Percentiles rank a stretch among this genome's conserved stretches.
These are phyloP conservation scores for Rhea pennata DNA, from an alignment of 2,113 vertebrate genomes.

Conservation along the genomic window DNA sequence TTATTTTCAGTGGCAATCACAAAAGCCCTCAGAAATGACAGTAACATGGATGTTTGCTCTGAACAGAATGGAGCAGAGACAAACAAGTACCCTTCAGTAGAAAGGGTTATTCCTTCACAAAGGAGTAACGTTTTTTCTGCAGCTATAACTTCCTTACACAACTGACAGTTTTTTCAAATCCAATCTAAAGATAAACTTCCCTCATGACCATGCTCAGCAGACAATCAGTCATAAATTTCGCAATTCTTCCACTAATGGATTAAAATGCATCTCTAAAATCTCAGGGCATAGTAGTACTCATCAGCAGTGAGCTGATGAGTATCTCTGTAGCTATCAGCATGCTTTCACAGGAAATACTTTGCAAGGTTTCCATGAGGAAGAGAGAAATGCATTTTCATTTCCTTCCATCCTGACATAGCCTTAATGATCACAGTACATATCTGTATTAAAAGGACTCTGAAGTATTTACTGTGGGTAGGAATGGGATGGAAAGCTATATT, in stretches of 20 bases:
- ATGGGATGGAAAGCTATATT: background rate
- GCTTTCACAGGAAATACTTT: background rate
- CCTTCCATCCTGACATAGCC: background rate
- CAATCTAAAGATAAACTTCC: constrained; percentile 29
- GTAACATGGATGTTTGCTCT: background rate
- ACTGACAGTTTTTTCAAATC: background rate
- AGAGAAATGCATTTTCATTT: background rate
- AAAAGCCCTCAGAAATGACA: background rate
- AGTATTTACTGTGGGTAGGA: background rate
- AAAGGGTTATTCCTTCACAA: background rate
- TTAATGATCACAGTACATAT: background rate
- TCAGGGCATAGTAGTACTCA: background rate
- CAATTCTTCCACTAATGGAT: background rate
- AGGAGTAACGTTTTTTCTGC: background rate
- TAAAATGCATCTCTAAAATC: constrained; percentile 13
- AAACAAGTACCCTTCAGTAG: background rate
- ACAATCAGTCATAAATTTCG: background rate
- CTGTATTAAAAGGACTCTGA: background rate
- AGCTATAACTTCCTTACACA: background rate
- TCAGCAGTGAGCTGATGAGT: background rate
- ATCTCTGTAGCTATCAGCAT: background rate
- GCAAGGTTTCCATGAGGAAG: background rate
- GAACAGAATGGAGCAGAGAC: background rate
- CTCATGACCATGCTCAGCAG: background rate
- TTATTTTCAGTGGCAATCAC: background rate